A percentile compares a stretch with the other conserved stretches of the same genome.
Evolutionary conservation across 2,888 invertebrate species (phyloP).

Genomic region (Eucera pruinosa): DNA sequence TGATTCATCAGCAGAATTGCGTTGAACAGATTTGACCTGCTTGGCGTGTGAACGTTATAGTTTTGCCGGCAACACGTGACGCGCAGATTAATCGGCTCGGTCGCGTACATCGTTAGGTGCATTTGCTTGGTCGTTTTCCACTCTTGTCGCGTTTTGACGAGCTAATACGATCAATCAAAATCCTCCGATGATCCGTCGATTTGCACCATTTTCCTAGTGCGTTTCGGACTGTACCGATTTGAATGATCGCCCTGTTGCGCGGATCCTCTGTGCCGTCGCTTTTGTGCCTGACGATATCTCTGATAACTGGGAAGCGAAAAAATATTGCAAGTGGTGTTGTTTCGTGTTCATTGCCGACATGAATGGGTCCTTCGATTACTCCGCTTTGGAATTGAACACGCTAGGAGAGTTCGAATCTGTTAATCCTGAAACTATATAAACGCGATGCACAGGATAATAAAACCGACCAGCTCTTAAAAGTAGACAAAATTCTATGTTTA

Average conservation of each 20-base stretch:
- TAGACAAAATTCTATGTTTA: too few species aligned
- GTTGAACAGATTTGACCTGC: slow-evolving; percentile 25
- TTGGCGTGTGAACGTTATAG: slow-evolving; percentile 16
- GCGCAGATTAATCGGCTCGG: slow-evolving; percentile 47
- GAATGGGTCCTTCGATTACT: slow-evolving; percentile 5
- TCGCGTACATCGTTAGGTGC: slow-evolving; percentile 45
- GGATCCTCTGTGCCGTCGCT: not conserved
- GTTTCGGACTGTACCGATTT: not conserved
- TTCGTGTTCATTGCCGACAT: not conserved
- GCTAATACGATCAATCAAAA: slow-evolving; percentile 52
- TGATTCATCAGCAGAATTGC: not conserved
- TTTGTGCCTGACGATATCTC: slow-evolving; percentile 3
- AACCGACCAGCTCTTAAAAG: too few species aligned
- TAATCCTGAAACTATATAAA: too few species aligned
- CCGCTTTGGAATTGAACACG: not conserved
- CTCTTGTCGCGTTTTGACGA: slow-evolving; percentile 45
- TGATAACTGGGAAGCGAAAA: not conserved
- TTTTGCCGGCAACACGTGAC: slow-evolving; percentile 37
- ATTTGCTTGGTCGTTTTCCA: slow-evolving; percentile 35
- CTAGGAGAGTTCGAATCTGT: too few species aligned
- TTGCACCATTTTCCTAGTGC: slow-evolving; percentile 18
- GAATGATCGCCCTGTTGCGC: slow-evolving; percentile 22
- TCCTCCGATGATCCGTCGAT: slow-evolving; percentile 25
- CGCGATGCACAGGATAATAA: too few species aligned
- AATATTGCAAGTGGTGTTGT: not conserved